A percentile compares a stretch with the other conserved stretches of the same genome.
Evolutionary conservation across 1,140 invertebrate genomes (phyloP).

Genomic region (Phymorhynchus buccinoides): DNA sequence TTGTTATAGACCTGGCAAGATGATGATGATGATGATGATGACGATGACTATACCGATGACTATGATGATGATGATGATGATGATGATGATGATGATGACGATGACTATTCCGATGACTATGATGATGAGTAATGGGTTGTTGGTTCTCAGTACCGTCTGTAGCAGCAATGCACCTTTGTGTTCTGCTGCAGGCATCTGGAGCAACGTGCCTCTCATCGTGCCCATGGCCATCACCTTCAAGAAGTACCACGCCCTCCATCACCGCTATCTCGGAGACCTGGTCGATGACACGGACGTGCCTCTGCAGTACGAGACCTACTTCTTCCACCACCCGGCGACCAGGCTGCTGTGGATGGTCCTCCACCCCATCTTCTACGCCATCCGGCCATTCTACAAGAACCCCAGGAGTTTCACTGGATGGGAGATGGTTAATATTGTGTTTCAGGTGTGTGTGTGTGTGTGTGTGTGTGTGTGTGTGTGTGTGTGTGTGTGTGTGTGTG

Average conservation of each 20-base stretch:
- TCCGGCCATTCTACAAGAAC: slow-evolving; percentile 69
- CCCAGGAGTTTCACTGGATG: slow-evolving; percentile 87
- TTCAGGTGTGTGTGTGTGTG: too few species aligned
- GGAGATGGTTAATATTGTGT: slow-evolving; percentile 88
- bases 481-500: too few species aligned
- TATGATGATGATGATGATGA: too few species aligned
- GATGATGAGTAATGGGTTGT: too few species aligned
- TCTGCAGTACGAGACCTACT: slow-evolving; percentile 61
- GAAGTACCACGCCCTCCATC: slow-evolving; percentile 73
- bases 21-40: too few species aligned
- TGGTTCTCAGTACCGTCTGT: too few species aligned
- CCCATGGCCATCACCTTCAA: slow-evolving; percentile 72
- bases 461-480: too few species aligned
- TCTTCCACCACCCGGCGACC: slow-evolving; percentile 67
- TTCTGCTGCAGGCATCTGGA: slow-evolving; percentile 68
- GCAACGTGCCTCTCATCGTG: slow-evolving; percentile 69
- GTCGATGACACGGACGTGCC: slow-evolving; percentile 70
- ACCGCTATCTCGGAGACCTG: slow-evolving; percentile 68
- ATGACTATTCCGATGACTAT: too few species aligned
- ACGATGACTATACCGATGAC: too few species aligned
- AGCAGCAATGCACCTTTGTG: too few species aligned
- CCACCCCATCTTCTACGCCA: slow-evolving; percentile 66
- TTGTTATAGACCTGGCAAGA: too few species aligned
- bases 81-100: too few species aligned
- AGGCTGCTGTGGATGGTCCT: slow-evolving; percentile 69